Evolutionary conservation across 2,888 invertebrate species (phyloP).

Genomic region (Nemotelus pantherinus): DNA sequence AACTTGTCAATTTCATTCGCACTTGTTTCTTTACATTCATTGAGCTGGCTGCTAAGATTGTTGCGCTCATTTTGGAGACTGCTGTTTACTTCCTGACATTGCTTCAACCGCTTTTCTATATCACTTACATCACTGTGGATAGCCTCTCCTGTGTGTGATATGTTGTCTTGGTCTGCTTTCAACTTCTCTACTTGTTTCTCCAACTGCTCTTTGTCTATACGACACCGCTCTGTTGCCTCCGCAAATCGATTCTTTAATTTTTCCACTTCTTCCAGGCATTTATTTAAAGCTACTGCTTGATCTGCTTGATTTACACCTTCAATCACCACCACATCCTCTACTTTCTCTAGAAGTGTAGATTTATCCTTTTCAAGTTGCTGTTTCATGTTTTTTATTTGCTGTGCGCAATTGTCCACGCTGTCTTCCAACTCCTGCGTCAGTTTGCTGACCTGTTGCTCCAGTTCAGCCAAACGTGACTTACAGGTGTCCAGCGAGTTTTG

Average conservation of each 20-base stretch:
- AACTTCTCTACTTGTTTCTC: not conserved
- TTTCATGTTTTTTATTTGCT: not conserved
- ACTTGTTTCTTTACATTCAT: not conserved
- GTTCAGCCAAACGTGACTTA: not conserved
- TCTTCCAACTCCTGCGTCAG: conserved; percentile 7
- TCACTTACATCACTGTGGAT: not conserved
- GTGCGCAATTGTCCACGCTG: conserved; percentile 12
- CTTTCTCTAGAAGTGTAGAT: not conserved
- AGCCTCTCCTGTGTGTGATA: not conserved
- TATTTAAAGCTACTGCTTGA: not conserved
- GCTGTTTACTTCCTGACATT: conserved; percentile 1
- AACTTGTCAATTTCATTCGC: not conserved
- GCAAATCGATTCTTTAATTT: conserved; percentile 23
- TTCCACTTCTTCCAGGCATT: conserved; percentile 27
- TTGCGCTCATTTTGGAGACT: conserved; percentile 20
- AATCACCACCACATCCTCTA: not conserved
- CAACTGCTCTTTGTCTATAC: conserved; percentile 13
- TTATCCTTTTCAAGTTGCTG: not conserved
- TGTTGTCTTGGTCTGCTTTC: not conserved
- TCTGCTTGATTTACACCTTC: not conserved
- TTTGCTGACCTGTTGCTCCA: conserved; percentile 16
- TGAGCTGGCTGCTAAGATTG: not conserved
- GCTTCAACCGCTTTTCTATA: conserved; percentile 4
- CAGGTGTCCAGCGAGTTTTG: not conserved
- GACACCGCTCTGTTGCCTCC: not conserved